Conservation (phyloP, 2,797 vertebrate species). For the Urocyon cinereoargenteus region DNA sequence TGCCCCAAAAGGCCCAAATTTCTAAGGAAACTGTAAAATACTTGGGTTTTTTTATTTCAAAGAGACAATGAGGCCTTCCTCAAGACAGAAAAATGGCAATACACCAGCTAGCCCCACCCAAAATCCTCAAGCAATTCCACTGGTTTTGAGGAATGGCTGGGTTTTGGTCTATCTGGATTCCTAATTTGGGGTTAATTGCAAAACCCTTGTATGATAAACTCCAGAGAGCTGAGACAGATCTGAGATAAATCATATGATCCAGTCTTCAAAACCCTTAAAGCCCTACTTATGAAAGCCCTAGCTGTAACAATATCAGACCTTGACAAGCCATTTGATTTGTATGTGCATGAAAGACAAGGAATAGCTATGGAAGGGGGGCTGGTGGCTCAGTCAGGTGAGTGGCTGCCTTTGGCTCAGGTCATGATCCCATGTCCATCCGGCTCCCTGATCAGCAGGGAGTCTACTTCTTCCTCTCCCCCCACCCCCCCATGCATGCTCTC, state of each 20-base stretch:
- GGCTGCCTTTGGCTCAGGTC: too few species aligned
- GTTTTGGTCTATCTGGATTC: not conserved
- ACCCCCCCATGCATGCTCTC: too few species aligned
- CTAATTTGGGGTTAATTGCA: not conserved
- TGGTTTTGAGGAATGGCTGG: not conserved
- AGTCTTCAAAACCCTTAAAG: not conserved
- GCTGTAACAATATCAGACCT: not conserved
- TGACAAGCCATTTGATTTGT: not conserved
- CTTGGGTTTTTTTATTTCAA: not conserved
- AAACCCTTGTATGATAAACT: not conserved
- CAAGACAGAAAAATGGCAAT: not conserved
- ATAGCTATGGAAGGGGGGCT: not conserved
- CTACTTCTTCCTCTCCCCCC: too few species aligned
- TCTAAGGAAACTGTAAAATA: not conserved
- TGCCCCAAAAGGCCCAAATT: not conserved
- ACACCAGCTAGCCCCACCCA: not conserved
- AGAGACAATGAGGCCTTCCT: not conserved
- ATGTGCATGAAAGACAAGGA: not conserved
- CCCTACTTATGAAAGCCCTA: not conserved
- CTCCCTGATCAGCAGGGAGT: too few species aligned
- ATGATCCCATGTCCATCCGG: too few species aligned
- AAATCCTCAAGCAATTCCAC: not conserved
- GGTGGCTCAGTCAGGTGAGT: too few species aligned
- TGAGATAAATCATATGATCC: not conserved
- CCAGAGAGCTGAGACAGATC: not conserved